Base-by-base conservation (phyloP, 2,888 invertebrate genomes). In the Tanypteryx hageni region DNA sequence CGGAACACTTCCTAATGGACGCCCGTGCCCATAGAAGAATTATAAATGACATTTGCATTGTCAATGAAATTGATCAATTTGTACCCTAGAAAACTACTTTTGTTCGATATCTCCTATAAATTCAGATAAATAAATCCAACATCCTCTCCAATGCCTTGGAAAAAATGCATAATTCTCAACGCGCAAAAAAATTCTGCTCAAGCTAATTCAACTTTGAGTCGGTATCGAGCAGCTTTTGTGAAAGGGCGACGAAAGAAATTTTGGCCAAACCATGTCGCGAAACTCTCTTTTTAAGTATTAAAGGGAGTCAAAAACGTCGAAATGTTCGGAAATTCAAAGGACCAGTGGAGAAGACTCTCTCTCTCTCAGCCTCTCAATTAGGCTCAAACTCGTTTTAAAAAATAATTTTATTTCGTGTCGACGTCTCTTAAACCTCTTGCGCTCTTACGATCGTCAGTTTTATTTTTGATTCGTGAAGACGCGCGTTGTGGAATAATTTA, bases 341-440 rank as follows among this genome's bases (percentile, higher is more conserved):
- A 44, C 44, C 5, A 44, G 44, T 44, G 44, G 44, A 44, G 44
- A 44, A 44, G 22, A 76, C 27, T 68, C 22, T n/a, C 68, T 4
- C n/a, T 76, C 76, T 76, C 22, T 68, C 22, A 22, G 22, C 27
- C 76, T 76, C 76, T 76, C 76, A 76, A 76, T 76, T 76, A 76
- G 22, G 22, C 27, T 76, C 76, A 27, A 44, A 76, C 27, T 27
- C 27, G 76, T 27, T 76, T 22, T 27, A 76, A 76, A 76, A 76
- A 27, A 76, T 76, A 27, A 27, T 27, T 76, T 76, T 76, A 7
- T 27, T 27, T 76, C 64, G 11, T n/a, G 68, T 68, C 76, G 76
- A 76, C 22, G 76, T 10, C 18, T 44, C 44, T 44, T 44, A 44
- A 44, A 44, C 11, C 76, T 76, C 27, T 76, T 76, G 13, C 22